phyloP scores from a whole-genome alignment of 2,888 invertebrate species.

The Melinaea menophilus region DNA sequence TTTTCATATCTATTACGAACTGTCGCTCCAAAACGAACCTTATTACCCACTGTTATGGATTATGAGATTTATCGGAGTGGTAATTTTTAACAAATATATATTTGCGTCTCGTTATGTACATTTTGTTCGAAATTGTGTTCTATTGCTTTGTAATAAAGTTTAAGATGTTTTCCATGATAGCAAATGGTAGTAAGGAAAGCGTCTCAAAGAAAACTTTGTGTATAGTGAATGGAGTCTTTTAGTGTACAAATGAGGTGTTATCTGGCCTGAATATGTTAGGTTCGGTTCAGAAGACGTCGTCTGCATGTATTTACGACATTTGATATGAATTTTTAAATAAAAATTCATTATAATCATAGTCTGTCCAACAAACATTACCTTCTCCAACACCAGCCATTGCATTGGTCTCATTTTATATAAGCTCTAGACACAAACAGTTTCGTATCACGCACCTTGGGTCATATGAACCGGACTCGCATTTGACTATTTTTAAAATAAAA shows the following conservation, averaged over 20 bases:
- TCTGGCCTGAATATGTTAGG: slow-evolving; percentile 39
- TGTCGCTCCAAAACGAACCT: slow-evolving; percentile 13
- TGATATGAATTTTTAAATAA: background rate
- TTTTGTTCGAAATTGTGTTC: slow-evolving; percentile 19
- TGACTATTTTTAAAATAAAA: too few species aligned
- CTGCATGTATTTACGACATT: slow-evolving; percentile 13
- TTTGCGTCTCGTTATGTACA: slow-evolving; percentile 27
- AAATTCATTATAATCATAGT: too few species aligned
- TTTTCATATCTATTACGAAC: slow-evolving; percentile 19
- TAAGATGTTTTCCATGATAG: slow-evolving; percentile 21
- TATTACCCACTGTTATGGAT: slow-evolving; percentile 7
- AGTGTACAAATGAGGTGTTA: slow-evolving; percentile 59
- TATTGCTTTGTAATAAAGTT: slow-evolving; percentile 21
- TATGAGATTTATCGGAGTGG: slow-evolving; percentile 6
- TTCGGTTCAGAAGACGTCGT: slow-evolving; percentile 11
- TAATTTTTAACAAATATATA: slow-evolving; percentile 28
- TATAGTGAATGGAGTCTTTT: slow-evolving; percentile 62
- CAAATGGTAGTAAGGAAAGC: slow-evolving; percentile 28
- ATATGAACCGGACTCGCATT: too few species aligned
- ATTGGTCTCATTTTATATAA: too few species aligned
- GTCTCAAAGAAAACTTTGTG: slow-evolving; percentile 56
- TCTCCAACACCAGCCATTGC: too few species aligned
- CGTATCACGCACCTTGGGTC: too few species aligned
- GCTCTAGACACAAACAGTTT: too few species aligned
- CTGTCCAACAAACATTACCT: too few species aligned